Conservation (phyloP, 2,797 vertebrate species). For the Scarus forsteni region DNA sequence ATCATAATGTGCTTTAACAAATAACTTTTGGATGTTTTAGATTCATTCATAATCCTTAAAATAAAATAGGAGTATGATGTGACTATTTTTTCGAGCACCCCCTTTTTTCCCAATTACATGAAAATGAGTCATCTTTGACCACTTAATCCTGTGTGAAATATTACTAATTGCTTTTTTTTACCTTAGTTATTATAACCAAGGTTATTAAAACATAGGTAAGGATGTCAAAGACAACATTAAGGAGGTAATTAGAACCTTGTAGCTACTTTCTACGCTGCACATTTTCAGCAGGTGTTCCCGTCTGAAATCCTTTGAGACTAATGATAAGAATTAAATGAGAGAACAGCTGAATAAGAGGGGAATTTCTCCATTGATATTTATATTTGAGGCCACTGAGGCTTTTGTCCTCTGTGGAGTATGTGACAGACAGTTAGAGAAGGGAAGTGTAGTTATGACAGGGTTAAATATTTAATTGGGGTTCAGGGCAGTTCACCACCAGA, state of each 20-base stretch:
- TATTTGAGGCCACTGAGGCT: conserved; percentile 21
- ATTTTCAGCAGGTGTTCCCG: neutral
- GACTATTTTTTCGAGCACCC: too few species aligned
- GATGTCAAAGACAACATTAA: neutral
- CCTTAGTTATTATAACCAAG: too few species aligned
- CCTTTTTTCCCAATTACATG: neutral
- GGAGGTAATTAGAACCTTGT: neutral
- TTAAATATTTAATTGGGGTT: conserved; percentile 73
- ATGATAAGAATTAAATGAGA: neutral
- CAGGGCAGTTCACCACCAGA: conserved; percentile 35
- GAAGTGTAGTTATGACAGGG: conserved; percentile 48
- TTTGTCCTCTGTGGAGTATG: conserved; percentile 12
- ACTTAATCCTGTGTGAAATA: neutral
- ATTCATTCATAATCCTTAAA: too few species aligned
- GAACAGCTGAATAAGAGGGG: neutral
- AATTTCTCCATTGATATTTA: conserved; percentile 25
- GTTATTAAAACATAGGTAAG: neutral
- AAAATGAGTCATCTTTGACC: neutral
- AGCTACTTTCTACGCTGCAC: neutral
- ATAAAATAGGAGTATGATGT: too few species aligned
- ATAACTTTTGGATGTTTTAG: too few species aligned
- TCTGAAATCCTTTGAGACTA: neutral
- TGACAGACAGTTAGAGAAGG: conserved; percentile 27
- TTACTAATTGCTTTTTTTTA: neutral
- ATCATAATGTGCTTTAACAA: too few species aligned